Percentiles rank a stretch among this genome's conserved stretches.
phyloP scores from a whole-genome alignment of 2,888 invertebrate genomes.

The Gastracanthus pulcherrimus region DNA sequence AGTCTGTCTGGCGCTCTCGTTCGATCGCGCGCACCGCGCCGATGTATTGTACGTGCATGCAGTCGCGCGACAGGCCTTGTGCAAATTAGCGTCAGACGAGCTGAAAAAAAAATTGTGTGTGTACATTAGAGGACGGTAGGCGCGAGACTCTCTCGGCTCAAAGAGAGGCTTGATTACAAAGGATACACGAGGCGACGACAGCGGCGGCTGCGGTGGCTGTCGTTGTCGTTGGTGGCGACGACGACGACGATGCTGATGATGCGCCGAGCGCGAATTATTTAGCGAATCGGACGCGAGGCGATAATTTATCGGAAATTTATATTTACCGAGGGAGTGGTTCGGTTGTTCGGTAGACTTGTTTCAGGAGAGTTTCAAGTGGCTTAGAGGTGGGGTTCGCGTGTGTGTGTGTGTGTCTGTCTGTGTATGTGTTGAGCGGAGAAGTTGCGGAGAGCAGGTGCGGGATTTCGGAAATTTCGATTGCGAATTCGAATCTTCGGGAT shows the following conservation, averaged over 20 bases:
- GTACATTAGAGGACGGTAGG: not conserved
- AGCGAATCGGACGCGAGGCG: constrained; percentile 15
- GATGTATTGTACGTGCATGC: not conserved
- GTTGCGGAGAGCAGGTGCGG: no score
- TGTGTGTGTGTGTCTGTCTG: no score
- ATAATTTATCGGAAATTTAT: constrained; percentile 45
- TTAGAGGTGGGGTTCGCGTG: no score
- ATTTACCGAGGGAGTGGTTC: constrained; percentile 11
- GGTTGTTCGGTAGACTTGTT: not conserved
- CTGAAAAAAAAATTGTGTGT: constrained; percentile 17
- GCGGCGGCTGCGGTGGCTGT: no score
- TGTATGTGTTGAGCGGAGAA: no score
- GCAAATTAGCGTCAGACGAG: constrained; percentile 28
- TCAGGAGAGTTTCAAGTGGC: not conserved
- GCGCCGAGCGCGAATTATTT: constrained; percentile 40
- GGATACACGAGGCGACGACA: no score
- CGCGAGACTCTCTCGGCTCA: no score
- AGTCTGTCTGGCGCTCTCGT: no score
- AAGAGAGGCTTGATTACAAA: no score
- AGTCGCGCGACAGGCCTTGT: constrained; percentile 5
- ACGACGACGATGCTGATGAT: constrained; percentile 15
- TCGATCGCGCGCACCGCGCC: no score
- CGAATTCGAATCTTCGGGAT: no score
- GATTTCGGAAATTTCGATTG: no score
- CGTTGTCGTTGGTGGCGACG: not conserved